A percentile compares a stretch with the other conserved stretches of the same genome.
These are phyloP conservation scores for Euplagia quadripunctaria DNA, from an alignment of 2,888 invertebrate genomes.

Conservation along the genomic window DNA sequence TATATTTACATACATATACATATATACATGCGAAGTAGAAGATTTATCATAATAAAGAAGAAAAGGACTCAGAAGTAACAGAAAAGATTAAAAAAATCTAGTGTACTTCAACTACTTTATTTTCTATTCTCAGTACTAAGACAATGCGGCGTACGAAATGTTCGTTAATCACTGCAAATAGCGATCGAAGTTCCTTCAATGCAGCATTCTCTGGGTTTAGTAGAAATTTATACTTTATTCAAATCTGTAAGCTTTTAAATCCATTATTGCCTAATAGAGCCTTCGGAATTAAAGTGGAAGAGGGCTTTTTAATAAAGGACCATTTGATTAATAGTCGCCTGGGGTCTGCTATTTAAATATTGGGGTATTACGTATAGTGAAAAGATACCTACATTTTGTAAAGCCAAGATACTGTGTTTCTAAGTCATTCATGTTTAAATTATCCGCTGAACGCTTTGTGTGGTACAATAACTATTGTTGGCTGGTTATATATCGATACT, in stretches of 20 bases:
- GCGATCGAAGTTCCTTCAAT: conserved; percentile 53
- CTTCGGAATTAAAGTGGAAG: conserved; percentile 43
- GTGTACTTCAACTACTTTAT: conserved; percentile 43
- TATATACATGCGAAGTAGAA: too few species aligned
- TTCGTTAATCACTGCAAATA: conserved; percentile 55
- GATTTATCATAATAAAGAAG: background rate
- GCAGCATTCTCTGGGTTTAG: conserved; percentile 45
- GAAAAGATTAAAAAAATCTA: conserved; percentile 8
- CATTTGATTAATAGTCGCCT: conserved; percentile 7
- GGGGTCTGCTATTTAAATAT: background rate
- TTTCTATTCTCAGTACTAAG: conserved; percentile 31
- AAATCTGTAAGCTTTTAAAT: conserved; percentile 52
- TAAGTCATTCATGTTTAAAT: background rate
- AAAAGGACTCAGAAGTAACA: conserved; percentile 30
- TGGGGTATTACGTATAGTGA: background rate
- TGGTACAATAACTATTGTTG: background rate
- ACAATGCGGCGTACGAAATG: conserved; percentile 49
- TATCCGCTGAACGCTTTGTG: background rate
- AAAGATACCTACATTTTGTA: background rate
- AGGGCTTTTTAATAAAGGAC: conserved; percentile 20
- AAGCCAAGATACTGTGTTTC: background rate
- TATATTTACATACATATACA: too few species aligned
- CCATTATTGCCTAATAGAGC: conserved; percentile 44
- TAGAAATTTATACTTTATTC: conserved; percentile 53
- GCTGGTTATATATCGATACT: background rate